A percentile compares a stretch with the other conserved stretches of the same genome.
Conservation (phyloP, 2,797 vertebrate genomes). For the Erethizon dorsatum region DNA sequence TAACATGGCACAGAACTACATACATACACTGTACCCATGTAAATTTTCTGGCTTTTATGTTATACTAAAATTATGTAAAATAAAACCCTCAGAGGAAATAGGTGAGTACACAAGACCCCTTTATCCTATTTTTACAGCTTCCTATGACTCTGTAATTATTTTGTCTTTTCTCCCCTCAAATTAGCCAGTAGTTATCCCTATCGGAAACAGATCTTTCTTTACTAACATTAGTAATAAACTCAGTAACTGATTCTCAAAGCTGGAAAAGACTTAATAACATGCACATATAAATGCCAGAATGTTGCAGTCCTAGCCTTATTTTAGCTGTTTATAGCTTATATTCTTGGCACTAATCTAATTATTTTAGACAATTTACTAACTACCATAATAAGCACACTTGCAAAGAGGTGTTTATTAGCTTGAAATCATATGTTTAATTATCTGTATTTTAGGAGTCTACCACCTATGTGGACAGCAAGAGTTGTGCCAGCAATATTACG, state of each 20-base stretch:
- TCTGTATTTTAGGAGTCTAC: background rate
- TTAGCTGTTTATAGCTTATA: conserved; percentile 53
- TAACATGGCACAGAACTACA: background rate
- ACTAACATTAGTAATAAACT: background rate
- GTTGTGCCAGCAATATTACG: background rate
- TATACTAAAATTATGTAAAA: conserved; percentile 7
- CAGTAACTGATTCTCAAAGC: conserved; percentile 37
- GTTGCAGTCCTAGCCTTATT: background rate
- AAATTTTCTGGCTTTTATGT: conserved; percentile 3
- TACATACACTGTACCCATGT: background rate
- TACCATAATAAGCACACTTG: background rate
- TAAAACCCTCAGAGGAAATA: background rate
- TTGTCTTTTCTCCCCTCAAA: background rate
- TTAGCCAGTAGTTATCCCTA: background rate
- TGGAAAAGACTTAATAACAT: conserved; percentile 25
- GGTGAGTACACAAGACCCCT: background rate
- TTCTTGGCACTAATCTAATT: conserved; percentile 60
- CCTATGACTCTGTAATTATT: conserved; percentile 48
- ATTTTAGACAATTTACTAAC: conserved; percentile 62
- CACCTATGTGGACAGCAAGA: background rate
- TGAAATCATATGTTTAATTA: background rate
- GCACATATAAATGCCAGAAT: conserved; percentile 53
- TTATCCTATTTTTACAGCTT: conserved; percentile 15
- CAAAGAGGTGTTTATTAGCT: background rate
- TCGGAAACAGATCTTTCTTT: conserved; percentile 1